These are phyloP conservation scores for Chlorodrepanis virens DNA, from an alignment of 2,113 vertebrate genomes.

Conservation along the genomic window DNA sequence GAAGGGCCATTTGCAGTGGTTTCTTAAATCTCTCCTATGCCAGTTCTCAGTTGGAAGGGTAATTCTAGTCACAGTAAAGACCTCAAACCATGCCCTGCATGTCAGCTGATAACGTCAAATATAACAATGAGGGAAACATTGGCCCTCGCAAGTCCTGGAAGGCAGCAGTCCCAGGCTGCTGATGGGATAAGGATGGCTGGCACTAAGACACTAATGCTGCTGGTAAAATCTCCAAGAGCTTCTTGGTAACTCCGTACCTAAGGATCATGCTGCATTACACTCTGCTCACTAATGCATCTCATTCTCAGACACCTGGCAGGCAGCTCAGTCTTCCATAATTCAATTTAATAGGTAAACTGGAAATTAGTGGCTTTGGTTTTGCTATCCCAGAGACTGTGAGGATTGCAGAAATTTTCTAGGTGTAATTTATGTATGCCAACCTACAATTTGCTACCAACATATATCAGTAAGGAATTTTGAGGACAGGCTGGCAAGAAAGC, in stretches of 20 bases:
- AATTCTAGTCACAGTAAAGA: neutral
- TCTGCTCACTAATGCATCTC: neutral
- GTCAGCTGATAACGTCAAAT: neutral
- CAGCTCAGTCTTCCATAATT: neutral
- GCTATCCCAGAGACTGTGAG: neutral
- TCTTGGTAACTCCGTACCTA: neutral
- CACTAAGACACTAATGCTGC: neutral
- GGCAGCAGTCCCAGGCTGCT: neutral
- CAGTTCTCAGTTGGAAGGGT: neutral
- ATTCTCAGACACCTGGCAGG: neutral
- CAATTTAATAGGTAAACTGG: neutral
- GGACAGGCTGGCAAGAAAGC: neutral
- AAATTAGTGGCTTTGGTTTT: neutral
- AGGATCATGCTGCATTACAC: neutral
- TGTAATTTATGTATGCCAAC: neutral
- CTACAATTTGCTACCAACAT: neutral
- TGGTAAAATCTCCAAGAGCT: neutral
- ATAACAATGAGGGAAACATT: neutral
- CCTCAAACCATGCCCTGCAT: neutral
- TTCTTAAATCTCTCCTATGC: neutral
- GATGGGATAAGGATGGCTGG: neutral
- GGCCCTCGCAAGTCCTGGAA: neutral
- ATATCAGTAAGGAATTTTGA: neutral
- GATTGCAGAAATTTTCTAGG: neutral
- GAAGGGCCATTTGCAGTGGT: neutral